Conservation (phyloP, 2,113 vertebrate species). For the Australoheros scitulus region DNA sequence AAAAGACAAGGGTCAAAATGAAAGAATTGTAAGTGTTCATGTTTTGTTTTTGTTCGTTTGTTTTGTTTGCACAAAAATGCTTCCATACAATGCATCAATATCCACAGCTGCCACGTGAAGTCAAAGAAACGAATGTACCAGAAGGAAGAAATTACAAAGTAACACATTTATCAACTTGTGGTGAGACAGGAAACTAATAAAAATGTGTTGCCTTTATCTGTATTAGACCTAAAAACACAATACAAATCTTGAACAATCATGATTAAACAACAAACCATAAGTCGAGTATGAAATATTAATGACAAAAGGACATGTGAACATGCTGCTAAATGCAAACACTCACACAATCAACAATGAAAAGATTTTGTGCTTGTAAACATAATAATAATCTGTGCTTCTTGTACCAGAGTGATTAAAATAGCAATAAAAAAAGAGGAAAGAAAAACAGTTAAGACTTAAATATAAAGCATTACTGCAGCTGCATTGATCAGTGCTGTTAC, state of each 20-base stretch:
- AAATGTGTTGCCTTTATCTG: constrained; percentile 45
- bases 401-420: constrained; percentile 7
- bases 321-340: constrained; percentile 19
- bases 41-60: not conserved
- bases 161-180: constrained; percentile 26
- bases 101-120: not conserved
- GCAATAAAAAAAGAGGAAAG: constrained; percentile 14
- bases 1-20: not conserved
- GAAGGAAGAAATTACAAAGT: not conserved
- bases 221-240: constrained; percentile 56
- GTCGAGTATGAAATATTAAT: constrained; percentile 35
- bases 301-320: constrained; percentile 3
- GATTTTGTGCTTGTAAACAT: constrained; percentile 49
- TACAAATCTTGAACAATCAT: constrained; percentile 39
- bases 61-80: constrained; percentile 8
- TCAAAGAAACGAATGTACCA: not conserved
- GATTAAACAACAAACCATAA: constrained; percentile 42
- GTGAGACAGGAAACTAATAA: constrained; percentile 42
- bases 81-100: not conserved
- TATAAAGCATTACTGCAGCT: constrained; percentile 43
- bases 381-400: constrained; percentile 52
- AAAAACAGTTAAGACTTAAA: constrained; percentile 24
- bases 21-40: not conserved
- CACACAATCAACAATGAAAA: constrained; percentile 25
- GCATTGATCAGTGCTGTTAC: constrained; percentile 52